These are phyloP conservation scores for Mythimna vitellina DNA, from an alignment of 2,888 invertebrate species.

Conservation along the genomic window DNA sequence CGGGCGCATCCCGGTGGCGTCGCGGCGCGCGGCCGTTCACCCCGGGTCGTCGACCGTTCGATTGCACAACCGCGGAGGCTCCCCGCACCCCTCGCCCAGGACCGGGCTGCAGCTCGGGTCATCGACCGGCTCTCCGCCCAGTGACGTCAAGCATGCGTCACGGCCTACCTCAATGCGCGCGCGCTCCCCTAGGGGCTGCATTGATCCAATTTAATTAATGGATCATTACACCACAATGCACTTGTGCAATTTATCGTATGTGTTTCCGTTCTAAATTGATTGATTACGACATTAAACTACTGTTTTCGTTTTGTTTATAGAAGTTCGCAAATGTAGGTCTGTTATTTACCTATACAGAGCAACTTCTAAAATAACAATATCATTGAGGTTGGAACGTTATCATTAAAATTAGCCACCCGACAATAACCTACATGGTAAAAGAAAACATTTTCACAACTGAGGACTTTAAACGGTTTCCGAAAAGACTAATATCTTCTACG, in stretches of 20 bases:
- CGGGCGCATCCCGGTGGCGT: conserved; percentile 90
- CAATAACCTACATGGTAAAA: background rate
- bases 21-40: conserved; percentile 88
- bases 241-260: conserved; percentile 42
- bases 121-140: conserved; percentile 84
- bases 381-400: background rate
- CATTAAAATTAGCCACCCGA: conserved; percentile 1
- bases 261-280: conserved; percentile 27
- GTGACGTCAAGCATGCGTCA: conserved; percentile 89
- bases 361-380: conserved; percentile 11
- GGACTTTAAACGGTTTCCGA: background rate
- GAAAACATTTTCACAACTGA: conserved; percentile 10
- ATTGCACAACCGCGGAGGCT: conserved; percentile 86
- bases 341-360: conserved; percentile 18
- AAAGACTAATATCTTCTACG: background rate
- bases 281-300: conserved; percentile 19
- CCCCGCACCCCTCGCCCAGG: conserved; percentile 79
- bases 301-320: conserved; percentile 14
- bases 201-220: conserved; percentile 81
- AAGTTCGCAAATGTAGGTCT: conserved; percentile 9
- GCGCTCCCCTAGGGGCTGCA: conserved; percentile 89
- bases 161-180: conserved; percentile 91
- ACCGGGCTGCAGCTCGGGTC: conserved; percentile 82
- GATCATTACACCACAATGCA: conserved; percentile 63
- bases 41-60: conserved; percentile 89